Evolutionary conservation across 2,888 invertebrate species (phyloP).

Genomic region (Pteria penguin): DNA sequence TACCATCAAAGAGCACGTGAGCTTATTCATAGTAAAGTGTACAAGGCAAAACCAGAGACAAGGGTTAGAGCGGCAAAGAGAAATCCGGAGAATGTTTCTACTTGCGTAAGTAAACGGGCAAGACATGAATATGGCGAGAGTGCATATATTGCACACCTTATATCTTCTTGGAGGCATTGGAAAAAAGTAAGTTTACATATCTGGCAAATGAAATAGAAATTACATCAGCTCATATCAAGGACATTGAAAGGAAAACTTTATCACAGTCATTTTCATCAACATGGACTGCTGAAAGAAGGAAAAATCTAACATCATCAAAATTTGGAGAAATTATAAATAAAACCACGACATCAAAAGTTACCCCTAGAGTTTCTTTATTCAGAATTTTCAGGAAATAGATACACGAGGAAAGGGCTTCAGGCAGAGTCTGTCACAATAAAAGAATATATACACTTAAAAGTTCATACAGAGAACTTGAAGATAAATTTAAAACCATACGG

Average conservation of each 20-base stretch:
- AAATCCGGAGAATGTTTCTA: conserved; percentile 6
- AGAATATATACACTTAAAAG: conserved; percentile 32
- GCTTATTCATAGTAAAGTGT: background rate
- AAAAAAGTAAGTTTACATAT: background rate
- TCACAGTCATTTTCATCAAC: conserved; percentile 3
- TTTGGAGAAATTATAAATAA: conserved; percentile 29
- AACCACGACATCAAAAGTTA: conserved; percentile 1
- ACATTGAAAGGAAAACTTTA: background rate
- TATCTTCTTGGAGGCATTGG: background rate
- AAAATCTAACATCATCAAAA: conserved; percentile 30
- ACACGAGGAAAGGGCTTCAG: conserved; percentile 15
- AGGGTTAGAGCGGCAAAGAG: background rate
- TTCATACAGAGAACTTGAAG: conserved; percentile 19
- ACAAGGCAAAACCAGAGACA: conserved; percentile 13
- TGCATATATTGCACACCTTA: background rate
- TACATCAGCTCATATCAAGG: background rate
- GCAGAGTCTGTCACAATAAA: conserved; percentile 23
- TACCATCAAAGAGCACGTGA: background rate
- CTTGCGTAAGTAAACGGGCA: conserved; percentile 16
- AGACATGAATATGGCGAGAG: conserved; percentile 11
- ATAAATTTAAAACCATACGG: background rate
- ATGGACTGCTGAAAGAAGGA: conserved; percentile 33
- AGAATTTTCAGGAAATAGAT: conserved; percentile 15
- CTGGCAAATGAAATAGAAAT: background rate
- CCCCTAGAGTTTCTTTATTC: conserved; percentile 15